Conservation (phyloP, 64 coral and sea anemone species). For the Pachyseris speciosa region DNA sequence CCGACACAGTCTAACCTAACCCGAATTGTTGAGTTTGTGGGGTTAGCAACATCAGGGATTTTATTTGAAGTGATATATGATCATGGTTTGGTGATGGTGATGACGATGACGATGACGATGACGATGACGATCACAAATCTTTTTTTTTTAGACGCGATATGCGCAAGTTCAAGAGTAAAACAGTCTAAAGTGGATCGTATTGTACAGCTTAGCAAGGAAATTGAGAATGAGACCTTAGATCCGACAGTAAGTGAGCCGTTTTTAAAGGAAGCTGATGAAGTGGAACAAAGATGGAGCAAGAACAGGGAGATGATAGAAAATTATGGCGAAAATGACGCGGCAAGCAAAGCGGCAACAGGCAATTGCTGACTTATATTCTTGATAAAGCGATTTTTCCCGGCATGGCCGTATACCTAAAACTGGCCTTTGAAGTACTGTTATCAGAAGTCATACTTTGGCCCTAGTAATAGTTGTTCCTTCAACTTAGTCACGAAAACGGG, state of each 20-base stretch:
- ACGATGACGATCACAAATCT: no score
- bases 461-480: no score
- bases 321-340: background rate
- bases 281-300: constrained; percentile 24
- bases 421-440: no score
- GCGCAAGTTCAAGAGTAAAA: constrained; percentile 69
- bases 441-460: no score
- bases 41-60: no score
- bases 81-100: background rate
- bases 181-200: constrained; percentile 64
- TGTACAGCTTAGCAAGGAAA: constrained; percentile 54
- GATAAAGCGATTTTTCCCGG: background rate
- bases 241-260: background rate
- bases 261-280: background rate
- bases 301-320: constrained; percentile 19
- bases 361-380: constrained; percentile 11
- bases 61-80: no score
- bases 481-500: no score
- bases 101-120: no score
- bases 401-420: background rate
- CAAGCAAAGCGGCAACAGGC: background rate
- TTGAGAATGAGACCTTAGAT: constrained; percentile 36
- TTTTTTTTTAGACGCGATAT: constrained; percentile 56
- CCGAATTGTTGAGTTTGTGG: no score
- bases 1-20: no score